Evolutionary conservation across 1,140 invertebrate genomes (phyloP).

Genomic region (Micrasema minimum): DNA sequence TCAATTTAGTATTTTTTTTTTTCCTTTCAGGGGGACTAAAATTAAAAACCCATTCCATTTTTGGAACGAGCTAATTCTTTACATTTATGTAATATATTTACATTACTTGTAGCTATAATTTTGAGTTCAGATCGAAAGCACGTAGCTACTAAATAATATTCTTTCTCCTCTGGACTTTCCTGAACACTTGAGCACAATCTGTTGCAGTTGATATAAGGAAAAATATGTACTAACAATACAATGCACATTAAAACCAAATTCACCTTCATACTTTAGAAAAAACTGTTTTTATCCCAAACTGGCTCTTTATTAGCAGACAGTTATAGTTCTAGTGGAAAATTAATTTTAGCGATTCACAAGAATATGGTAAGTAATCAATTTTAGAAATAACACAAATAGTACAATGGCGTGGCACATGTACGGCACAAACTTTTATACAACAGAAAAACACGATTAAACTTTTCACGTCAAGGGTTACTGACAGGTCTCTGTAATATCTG

Average conservation of each 20-base stretch:
- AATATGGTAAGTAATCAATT: too few relatives aligned
- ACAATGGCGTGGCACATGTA: too few relatives aligned
- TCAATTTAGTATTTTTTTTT: constrained; percentile 17
- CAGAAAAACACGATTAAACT: too few relatives aligned
- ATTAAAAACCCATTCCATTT: constrained; percentile 73
- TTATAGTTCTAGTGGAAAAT: too few relatives aligned
- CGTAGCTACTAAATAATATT: constrained; percentile 44
- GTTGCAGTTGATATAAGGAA: too few relatives aligned
- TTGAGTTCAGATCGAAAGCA: constrained; percentile 41
- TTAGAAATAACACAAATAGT: too few relatives aligned
- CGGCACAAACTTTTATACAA: too few relatives aligned
- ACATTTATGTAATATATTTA: constrained; percentile 64
- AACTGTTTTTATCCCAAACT: too few relatives aligned
- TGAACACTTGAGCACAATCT: not conserved
- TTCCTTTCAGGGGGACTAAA: constrained; percentile 63
- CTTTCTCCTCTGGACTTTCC: not conserved
- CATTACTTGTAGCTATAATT: constrained; percentile 53
- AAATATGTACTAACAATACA: not conserved
- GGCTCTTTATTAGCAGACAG: too few relatives aligned
- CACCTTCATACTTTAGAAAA: not conserved
- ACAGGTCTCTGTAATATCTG: not conserved
- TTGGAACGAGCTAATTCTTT: constrained; percentile 67
- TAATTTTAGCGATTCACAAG: too few relatives aligned
- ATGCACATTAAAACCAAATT: not conserved
- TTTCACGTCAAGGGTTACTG: not conserved